Evolutionary conservation across 1,140 invertebrate species (phyloP), one percentile per base, ranked within the genome.

Genomic region (Ips typographus): DNA sequence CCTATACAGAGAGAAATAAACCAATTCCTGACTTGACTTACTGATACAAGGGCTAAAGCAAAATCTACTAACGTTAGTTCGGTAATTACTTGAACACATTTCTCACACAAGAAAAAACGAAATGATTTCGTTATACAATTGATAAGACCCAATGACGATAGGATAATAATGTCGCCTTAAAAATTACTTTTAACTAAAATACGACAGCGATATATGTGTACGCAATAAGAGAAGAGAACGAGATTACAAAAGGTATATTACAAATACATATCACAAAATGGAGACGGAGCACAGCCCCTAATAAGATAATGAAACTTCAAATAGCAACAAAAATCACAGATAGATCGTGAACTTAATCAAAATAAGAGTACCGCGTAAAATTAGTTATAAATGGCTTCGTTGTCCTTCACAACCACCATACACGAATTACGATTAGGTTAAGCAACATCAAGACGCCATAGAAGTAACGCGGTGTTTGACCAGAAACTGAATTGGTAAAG

Each of bases 191-290:
- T 42, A 67, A 65, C 63, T 43, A 65, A 65, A 65, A 65, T 53
- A 65, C 2, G 52, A 47, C 39, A 47, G 41, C 40, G 44, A 58
- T 47, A 49, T 52, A 22, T 60, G 58, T 40, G 40, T 53, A 65
- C 22, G 22, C 22, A 22, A 22, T 74, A 72, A 68, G 66, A 72
- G 7, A 40, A 49, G 58, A 58, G 22, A 40, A 7, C 6, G 51
- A 59, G 71, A 75, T 73, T 75, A 76, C 71, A 74, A 73, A 67
- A 73, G 66, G 68, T 73, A 75, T 71, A 75, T 75, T 75, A 71
- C 70, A 74, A 67, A 68, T 73, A 74, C 72, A 74, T 77, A 77
- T 77, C 75, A 77, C 75, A 75, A 75, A 77, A 73, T 73, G 70
- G 71, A 71, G 73, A 75, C 71, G 70, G 74, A 72, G 70, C 65